phyloP scores from a whole-genome alignment of 2,888 invertebrate genomes.

The Dolomedes plantarius region DNA sequence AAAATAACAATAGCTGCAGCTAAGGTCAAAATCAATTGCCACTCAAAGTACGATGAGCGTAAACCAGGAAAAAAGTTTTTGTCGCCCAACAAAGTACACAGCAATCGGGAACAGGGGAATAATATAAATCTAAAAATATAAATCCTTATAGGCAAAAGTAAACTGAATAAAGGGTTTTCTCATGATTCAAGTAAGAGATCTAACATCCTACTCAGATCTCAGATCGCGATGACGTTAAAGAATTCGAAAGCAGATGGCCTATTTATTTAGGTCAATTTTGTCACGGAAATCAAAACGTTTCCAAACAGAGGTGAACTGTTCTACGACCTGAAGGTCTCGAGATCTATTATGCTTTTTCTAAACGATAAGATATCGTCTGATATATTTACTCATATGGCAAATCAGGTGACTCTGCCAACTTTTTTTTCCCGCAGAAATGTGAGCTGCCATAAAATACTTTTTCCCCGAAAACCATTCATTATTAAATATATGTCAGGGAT shows the following conservation, averaged over 20 bases:
- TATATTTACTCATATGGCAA: background rate
- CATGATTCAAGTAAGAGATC: background rate
- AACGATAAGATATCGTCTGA: background rate
- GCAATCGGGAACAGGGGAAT: background rate
- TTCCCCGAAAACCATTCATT: too few species aligned
- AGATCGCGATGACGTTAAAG: background rate
- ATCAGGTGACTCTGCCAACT: background rate
- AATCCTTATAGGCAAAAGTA: background rate
- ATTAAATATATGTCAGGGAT: too few species aligned
- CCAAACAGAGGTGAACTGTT: constrained; percentile 29
- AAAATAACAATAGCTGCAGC: background rate
- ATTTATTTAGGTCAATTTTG: constrained; percentile 59
- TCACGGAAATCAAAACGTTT: constrained; percentile 47
- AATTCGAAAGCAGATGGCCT: background rate
- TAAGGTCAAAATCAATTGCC: background rate
- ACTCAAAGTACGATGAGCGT: background rate
- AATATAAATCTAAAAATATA: background rate
- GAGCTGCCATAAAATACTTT: too few species aligned
- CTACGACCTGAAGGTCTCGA: constrained; percentile 25
- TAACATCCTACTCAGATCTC: background rate
- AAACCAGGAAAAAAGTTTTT: background rate
- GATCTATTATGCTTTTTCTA: constrained; percentile 4
- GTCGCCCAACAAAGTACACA: background rate
- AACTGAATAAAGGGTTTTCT: background rate
- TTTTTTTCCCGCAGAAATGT: too few species aligned